phyloP scores from a whole-genome alignment of 2,113 vertebrate species.

The Oryzias celebensis region DNA sequence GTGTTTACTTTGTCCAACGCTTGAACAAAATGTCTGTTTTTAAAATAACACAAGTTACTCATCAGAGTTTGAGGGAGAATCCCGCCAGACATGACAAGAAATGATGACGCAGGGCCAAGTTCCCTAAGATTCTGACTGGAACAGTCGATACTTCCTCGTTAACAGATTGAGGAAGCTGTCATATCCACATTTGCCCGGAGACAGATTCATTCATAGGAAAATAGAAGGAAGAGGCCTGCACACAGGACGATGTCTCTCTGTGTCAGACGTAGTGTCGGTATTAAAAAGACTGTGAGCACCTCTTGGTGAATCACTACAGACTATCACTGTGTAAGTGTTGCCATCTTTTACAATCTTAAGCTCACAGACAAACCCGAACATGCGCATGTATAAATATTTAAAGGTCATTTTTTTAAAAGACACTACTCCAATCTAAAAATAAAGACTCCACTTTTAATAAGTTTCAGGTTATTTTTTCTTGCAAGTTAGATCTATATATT shows the following conservation, averaged over 20 bases:
- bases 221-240: conserved; percentile 35
- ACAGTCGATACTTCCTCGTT: conserved; percentile 58
- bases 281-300: conserved; percentile 11
- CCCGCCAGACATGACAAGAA: conserved; percentile 62
- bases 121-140: conserved; percentile 69
- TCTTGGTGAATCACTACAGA: conserved; percentile 30
- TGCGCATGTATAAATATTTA: too few relatives aligned
- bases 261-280: conserved; percentile 20
- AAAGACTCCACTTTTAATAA: too few relatives aligned
- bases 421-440: too few relatives aligned
- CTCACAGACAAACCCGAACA: too few relatives aligned
- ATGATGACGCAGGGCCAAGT: conserved; percentile 60
- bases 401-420: too few relatives aligned
- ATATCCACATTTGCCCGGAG: conserved; percentile 49
- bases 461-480: too few relatives aligned
- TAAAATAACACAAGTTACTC: conserved; percentile 15
- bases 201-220: conserved; percentile 59
- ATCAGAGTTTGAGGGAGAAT: conserved; percentile 44
- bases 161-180: conserved; percentile 63
- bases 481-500: too few relatives aligned
- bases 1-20: conserved; percentile 5
- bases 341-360: too few relatives aligned
- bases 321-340: too few relatives aligned
- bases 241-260: conserved; percentile 16
- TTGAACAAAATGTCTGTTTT: conserved; percentile 12